Base-by-base conservation (phyloP, 1,140 invertebrate genomes). In the Nylanderia fulva region DNA sequence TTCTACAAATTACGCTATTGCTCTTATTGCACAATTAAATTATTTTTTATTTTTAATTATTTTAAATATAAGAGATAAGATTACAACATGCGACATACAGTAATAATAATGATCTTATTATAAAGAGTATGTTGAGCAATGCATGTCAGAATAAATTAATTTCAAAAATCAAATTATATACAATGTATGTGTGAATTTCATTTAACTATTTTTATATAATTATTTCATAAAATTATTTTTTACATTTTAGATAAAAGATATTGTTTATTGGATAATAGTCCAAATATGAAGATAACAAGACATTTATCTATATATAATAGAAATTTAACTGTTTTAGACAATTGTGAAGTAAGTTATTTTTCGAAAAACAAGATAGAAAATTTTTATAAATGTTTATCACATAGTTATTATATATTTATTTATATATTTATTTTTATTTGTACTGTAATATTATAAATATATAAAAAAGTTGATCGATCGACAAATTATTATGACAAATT, bases 351-450 rank as follows among this genome's bases (percentile, higher is more conserved):
- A 87, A 8, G 45, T 15, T 63, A 56, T 79, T 56, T 39, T 56
- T 9, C 21, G 7, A 29, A 18, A 56, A 68, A 71, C 9, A 11
- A 21, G 0, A n/a, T n/a, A n/a, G n/a, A n/a, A n/a, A 54, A n/a
- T 29, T 6, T 39, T 18, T 9, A 54, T 63, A 21, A 61, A 42
- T 76, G 56, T 29, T n/a, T 24, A 79, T 36, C 24, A 52, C 4
- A 1, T 58, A 24, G n/a, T 66, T 74, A 60, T 54, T 52, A 33
- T 33, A n/a, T n/a, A n/a, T n/a, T n/a, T n/a, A 42, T 13, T 90
- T 90, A 71, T 54, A 93, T 90, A 88, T 91, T 52, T 90, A 90
- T 52, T 75, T 92, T 63, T 89, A 91, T 85, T 63, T 90, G 36
- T 39, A 85, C 79, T 92, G 91, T 39, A 66, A 85, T 61, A 84